Evolutionary conservation across 2,113 vertebrate genomes (phyloP).

Genomic region (Thalassoma bifasciatum): DNA sequence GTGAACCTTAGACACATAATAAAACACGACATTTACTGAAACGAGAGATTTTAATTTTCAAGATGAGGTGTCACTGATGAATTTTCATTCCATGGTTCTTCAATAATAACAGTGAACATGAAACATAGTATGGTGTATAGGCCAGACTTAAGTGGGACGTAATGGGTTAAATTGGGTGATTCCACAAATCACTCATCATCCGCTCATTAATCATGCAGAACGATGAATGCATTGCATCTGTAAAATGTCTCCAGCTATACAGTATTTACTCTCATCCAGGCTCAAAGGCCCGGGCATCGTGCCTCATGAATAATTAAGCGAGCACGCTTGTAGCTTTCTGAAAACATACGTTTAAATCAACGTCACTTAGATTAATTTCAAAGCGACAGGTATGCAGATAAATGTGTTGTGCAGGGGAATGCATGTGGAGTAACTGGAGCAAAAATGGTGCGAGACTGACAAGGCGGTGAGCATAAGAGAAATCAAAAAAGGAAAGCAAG

Average conservation of each 20-base stretch:
- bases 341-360: background rate
- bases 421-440: background rate
- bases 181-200: constrained; percentile 36
- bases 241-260: constrained; percentile 48
- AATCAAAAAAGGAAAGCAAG: constrained; percentile 4
- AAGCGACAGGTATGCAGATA: constrained; percentile 8
- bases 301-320: constrained; percentile 21
- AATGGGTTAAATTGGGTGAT: constrained; percentile 63
- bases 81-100: no score
- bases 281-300: background rate
- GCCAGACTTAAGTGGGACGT: no score
- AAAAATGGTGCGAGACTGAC: constrained; percentile 2
- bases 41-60: no score
- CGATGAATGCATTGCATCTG: constrained; percentile 53
- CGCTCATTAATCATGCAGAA: constrained; percentile 58
- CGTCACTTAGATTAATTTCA: background rate
- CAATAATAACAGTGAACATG: no score
- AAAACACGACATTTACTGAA: no score
- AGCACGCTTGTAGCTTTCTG: constrained; percentile 6
- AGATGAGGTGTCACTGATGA: no score
- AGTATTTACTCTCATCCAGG: constrained; percentile 22
- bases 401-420: background rate
- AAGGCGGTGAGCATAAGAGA: background rate
- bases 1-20: no score
- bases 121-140: no score